Evolutionary conservation across 2,888 invertebrate genomes (phyloP), one percentile per base, ranked within the genome.

Genomic region (Thecocarcelia acutangulata): DNA sequence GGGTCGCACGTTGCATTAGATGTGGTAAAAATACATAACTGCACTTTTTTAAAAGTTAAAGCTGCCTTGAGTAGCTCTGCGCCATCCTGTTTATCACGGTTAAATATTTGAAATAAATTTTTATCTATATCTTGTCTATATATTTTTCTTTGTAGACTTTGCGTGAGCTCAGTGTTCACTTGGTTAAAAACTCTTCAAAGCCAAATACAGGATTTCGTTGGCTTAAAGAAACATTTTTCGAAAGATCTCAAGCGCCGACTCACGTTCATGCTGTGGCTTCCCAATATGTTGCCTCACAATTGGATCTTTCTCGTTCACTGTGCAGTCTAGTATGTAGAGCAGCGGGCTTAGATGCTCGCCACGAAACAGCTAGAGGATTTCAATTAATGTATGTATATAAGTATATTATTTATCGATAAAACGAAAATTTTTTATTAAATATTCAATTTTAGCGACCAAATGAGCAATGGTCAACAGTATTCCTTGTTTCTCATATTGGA

Each of bases 141-240:
- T 28, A 28, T 28, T 59, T 42, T 42, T 44, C 1, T 40, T 58
- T 37, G 42, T 8, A 96, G 95, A 97, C 96, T 90, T 91, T 96
- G 64, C 93, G 96, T n/a, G 96, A 96, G 88, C 91, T 97, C 81
- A 96, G 95, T 89, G 95, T 96, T 90, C 96, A 96, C 91, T 91
- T 96, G 84, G 92, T 96, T 86, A 95, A 95, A 87, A 93, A 94
- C 85, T 93, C 90, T 0, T 87, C 88, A 1, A 92, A 92, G 83
- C 91, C 91, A 42, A 90, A 89, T 42, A 91, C 88, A 74, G 91
- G 89, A n/a, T 90, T 91, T 70, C 90, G 91, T 5, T 91, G 91
- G 91, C 85, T 91, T 0, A 91, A 90, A 87, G 91, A 88, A 87
- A 91, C 88, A 2, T 89, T 91, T 75, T 90, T 91, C 37, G 90